phyloP scores from a whole-genome alignment of 2,113 vertebrate species.

The Brienomyrus longianalis region DNA sequence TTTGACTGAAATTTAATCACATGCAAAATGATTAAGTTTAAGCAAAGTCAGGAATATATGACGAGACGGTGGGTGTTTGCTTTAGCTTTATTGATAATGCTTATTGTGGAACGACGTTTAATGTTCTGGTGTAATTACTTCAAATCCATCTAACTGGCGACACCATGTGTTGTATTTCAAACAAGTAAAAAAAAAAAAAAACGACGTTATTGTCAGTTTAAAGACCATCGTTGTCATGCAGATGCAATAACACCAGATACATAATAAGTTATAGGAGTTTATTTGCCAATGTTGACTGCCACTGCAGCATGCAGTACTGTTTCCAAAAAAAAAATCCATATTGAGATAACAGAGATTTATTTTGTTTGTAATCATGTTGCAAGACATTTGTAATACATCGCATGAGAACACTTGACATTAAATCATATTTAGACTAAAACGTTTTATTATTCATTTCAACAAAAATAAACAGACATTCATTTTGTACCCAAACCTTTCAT shows the following conservation, averaged over 20 bases:
- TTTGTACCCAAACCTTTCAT: not conserved
- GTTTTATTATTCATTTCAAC: not conserved
- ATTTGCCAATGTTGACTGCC: not conserved
- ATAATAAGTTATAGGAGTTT: not conserved
- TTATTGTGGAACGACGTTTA: not conserved
- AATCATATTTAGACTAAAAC: not conserved
- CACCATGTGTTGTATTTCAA: not conserved
- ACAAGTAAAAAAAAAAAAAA: not conserved
- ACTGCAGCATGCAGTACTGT: not conserved
- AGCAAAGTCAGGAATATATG: not conserved
- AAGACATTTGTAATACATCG: not conserved
- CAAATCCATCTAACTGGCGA: not conserved
- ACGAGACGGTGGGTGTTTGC: not conserved
- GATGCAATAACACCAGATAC: not conserved
- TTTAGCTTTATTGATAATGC: not conserved
- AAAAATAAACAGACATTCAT: not conserved
- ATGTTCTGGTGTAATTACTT: not conserved
- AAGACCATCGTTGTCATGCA: not conserved
- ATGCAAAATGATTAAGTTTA: not conserved
- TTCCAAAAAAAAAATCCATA: not conserved
- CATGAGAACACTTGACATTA: not conserved
- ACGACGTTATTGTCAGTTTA: not conserved
- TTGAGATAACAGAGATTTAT: not conserved
- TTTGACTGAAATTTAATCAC: not conserved
- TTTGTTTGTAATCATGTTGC: not conserved